These are phyloP conservation scores for Collichthys lucidus DNA, from an alignment of 2,113 vertebrate genomes.

Conservation along the genomic window DNA sequence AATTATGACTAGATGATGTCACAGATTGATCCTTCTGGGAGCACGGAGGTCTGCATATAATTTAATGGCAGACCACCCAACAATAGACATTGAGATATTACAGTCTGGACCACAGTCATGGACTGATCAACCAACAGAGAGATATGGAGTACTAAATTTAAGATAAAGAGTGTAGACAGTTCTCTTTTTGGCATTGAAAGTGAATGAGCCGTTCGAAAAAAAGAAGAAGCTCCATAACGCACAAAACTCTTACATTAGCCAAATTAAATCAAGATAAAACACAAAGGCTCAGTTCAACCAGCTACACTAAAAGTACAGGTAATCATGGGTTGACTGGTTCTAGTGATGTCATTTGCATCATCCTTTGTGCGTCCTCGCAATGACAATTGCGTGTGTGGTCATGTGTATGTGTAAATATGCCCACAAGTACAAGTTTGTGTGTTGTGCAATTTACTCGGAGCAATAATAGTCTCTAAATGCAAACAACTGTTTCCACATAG, in stretches of 20 bases:
- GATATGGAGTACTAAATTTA: too few relatives aligned
- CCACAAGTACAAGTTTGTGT: background rate
- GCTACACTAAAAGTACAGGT: background rate
- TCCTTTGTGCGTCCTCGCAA: slow-evolving; percentile 6
- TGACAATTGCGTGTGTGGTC: slow-evolving; percentile 19
- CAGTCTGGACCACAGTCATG: background rate
- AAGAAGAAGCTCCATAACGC: background rate
- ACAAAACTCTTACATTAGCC: background rate
- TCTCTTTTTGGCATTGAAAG: background rate
- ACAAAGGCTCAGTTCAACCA: slow-evolving; percentile 16
- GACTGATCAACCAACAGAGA: background rate
- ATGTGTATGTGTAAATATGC: background rate
- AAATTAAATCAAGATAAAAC: slow-evolving; percentile 8
- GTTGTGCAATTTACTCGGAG: slow-evolving; percentile 50
- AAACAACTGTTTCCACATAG: slow-evolving; percentile 76
- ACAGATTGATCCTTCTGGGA: background rate
- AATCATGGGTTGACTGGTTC: background rate
- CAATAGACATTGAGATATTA: too few relatives aligned
- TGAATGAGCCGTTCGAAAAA: background rate
- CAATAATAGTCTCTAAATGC: slow-evolving; percentile 70
- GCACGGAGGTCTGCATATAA: background rate
- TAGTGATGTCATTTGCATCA: background rate
- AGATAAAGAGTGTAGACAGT: background rate
- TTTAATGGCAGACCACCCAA: background rate
- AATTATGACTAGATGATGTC: background rate